Evolutionary conservation across 2,888 invertebrate genomes (phyloP).

Genomic region (Syrista parreyssii): DNA sequence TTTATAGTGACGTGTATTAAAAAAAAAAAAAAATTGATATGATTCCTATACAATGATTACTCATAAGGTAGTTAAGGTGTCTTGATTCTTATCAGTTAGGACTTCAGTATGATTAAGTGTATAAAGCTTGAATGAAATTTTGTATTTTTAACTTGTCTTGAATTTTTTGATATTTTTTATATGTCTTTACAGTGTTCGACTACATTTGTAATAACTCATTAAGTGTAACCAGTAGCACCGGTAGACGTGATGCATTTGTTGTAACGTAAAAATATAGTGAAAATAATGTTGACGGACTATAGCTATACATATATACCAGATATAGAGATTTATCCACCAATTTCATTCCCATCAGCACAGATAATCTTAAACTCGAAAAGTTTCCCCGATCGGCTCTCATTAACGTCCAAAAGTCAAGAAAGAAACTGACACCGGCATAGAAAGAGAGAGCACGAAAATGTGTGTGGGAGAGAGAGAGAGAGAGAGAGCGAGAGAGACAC

Average conservation of each 20-base stretch:
- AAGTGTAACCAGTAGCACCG: too few species aligned
- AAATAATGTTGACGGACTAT: too few species aligned
- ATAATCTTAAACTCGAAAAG: not conserved
- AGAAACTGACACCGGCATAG: not conserved
- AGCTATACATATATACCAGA: too few species aligned
- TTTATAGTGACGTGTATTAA: not conserved
- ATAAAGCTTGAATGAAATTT: not conserved
- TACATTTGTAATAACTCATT: too few species aligned
- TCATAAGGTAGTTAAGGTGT: not conserved
- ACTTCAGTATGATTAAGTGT: not conserved
- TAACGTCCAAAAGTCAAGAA: not conserved
- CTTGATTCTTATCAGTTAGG: not conserved
- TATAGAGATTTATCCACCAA: not conserved
- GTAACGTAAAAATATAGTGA: too few species aligned
- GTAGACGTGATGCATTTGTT: too few species aligned
- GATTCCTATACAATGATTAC: not conserved
- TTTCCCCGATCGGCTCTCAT: not conserved
- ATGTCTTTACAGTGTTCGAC: too few species aligned
- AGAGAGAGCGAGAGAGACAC: not conserved
- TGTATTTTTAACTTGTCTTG: too few species aligned
- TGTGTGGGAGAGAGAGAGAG: not conserved
- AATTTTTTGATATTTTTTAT: too few species aligned
- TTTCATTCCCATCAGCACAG: not conserved
- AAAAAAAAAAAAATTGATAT: not conserved
- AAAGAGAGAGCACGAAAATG: not conserved